Base-by-base conservation (phyloP, 2,888 invertebrate genomes). In the Drosophila greeni region DNA sequence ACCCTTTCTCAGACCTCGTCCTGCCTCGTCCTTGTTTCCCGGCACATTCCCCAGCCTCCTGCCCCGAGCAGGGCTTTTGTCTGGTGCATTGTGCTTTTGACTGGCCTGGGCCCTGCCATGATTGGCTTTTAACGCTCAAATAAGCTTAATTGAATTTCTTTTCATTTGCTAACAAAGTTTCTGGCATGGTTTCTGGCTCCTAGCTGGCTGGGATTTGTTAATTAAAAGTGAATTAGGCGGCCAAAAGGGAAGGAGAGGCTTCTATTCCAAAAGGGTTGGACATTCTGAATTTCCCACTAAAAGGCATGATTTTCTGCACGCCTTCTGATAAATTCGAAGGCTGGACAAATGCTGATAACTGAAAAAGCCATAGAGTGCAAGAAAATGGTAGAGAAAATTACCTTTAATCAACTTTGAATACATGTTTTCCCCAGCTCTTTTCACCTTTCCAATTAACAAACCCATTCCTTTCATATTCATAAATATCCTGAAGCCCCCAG, bases 121-220 rank as follows among this genome's bases (percentile, higher is more conserved):
- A 88, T 88, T 88, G 88, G 88, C 88, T 88, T 88, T 88, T 88
- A 88, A 88, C 88, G 88, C 87, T 88, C 86, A 88, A 88, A 88
- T 88, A 87, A 88, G 88, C 88, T 87, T 88, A 87, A 88, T 88
- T 88, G 86, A 88, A 88, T 88, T 87, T 85, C 81, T 85, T 82
- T 78, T 77, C 80, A 82, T 76, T 76, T 77, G 78, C 60, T 70
- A 84, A 80, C 78, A 75, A 84, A 82, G 84, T 82, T 82, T 79
- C 75, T 75, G 70, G 73, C 54, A 75, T 82, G 79, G 84, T 82
- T 82, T 79, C 75, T 75, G 70, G 73, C 54, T 61, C 56, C 53
- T 59, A 66, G 49, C 71, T 66, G 74, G 26, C 71, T 73, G 73
- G 66, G 82, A 70, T 79, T 75, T 84, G 79, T 84, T 85, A 84